Conservation (phyloP, 64 coral and sea anemone genomes). For the Montipora foliosa region DNA sequence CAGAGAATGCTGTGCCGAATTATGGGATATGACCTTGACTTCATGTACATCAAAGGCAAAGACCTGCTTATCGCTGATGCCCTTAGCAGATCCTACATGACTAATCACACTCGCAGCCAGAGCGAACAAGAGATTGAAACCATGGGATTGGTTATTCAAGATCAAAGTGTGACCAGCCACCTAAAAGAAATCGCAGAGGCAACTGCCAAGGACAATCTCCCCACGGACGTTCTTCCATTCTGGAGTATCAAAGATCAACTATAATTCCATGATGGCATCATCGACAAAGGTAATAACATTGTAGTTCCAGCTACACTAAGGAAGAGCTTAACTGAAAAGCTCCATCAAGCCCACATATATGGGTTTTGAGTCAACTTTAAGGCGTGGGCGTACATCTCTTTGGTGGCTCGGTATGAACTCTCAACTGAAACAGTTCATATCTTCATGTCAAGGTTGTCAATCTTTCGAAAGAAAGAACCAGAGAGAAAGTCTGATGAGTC, state of each 20-base stretch:
- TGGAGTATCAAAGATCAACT: no score
- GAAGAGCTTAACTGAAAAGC: conserved; percentile 13
- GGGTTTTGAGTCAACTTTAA: neutral
- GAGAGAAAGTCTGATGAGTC: neutral
- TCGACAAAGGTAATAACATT: no score
- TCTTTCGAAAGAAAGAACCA: conserved; percentile 7
- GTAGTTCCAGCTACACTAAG: no score
- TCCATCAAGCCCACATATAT: conserved; percentile 27
- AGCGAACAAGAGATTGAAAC: no score
- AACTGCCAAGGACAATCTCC: no score
- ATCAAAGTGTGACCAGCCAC: no score
- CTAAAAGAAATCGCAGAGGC: no score
- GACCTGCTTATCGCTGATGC: neutral
- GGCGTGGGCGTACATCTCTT: neutral
- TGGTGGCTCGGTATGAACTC: conserved; percentile 45
- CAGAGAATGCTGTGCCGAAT: neutral
- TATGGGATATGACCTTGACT: conserved; percentile 1
- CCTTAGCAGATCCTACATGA: neutral
- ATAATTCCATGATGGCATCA: no score
- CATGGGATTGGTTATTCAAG: no score
- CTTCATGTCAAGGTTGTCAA: conserved; percentile 19
- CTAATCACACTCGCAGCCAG: no score
- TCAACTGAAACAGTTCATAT: conserved; percentile 38
- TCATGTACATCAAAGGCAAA: conserved; percentile 12
- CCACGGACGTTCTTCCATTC: no score